Base-by-base conservation (phyloP, 2,888 invertebrate species). In the Drosophila peninsularis region DNA sequence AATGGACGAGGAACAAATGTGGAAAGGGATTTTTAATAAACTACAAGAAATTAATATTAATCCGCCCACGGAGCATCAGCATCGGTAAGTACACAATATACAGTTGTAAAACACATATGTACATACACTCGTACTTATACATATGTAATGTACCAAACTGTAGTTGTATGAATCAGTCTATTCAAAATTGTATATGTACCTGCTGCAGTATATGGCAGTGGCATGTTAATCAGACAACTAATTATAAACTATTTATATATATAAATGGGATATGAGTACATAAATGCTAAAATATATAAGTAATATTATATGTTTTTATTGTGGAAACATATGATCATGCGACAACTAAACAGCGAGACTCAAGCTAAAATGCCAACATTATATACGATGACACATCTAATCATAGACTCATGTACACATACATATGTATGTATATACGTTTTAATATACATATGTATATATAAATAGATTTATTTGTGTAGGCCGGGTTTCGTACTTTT, bases 21-120 rank as follows among this genome's bases (percentile, higher is more conserved):
- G 96, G 96, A 96, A 95, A 92, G 94, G 94, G 68, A 95, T 96
- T 88, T 96, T 95, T 86, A 95, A 95, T 60, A 95, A 94, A 88
- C 91, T 95, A 69, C 94, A 95, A 79, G 94, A 94, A 67, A 71
- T 79, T 4, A 95, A 94, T 91, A 94, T 94, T 90, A 94, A 94
- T 62, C 94, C 95, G 55, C 94, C 94, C 74, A 94, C 94, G 70
- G 95, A 94, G 71, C 96, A 96, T 87, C 95, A 96, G 80, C 93
- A 92, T 88, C 94, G 94, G 96, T 96, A 94, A 92, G 93, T 66
- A 42, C 11, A 53, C 27, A 24, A 30, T 13, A 9, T 37, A n/a
- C 41, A 19, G 13, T 41, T 30, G 4, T 39, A 39, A 53, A 19
- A 24, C 24, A 54, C 30, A 1, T n/a, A 17, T 19, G 45, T 10